Percentiles rank a stretch among this genome's conserved stretches.
These are phyloP conservation scores for Aphelinus certus DNA, from an alignment of 1,140 invertebrate species.

Conservation along the genomic window DNA sequence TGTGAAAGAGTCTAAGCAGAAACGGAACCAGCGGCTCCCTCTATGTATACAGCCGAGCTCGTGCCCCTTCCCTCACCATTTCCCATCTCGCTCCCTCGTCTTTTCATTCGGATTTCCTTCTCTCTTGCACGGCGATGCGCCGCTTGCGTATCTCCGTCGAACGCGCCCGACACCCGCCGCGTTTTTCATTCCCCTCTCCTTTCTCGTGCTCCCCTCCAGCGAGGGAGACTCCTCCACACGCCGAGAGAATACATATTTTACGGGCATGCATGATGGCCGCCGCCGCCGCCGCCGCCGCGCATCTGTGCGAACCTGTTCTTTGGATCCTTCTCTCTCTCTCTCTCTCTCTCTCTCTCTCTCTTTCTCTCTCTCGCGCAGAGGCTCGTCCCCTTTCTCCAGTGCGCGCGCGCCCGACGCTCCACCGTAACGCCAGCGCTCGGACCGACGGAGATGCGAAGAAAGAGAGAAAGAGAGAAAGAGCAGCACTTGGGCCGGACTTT, in stretches of 20 bases:
- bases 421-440: no score
- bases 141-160: neutral
- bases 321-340: conserved; percentile 21
- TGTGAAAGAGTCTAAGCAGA: conserved; percentile 1
- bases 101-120: conserved; percentile 29
- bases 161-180: conserved; percentile 36
- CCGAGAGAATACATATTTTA: conserved; percentile 66
- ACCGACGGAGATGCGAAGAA: no score
- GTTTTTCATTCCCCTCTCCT: conserved; percentile 48
- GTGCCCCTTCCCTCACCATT: conserved; percentile 18
- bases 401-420: neutral
- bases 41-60: conserved; percentile 10
- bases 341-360: conserved; percentile 44
- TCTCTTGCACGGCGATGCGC: neutral
- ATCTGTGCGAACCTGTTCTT: conserved; percentile 63
- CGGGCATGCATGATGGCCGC: conserved; percentile 68
- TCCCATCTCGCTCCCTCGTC: neutral
- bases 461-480: conserved; percentile 5
- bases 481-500: conserved; percentile 28
- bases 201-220: conserved; percentile 21
- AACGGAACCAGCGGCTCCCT: conserved; percentile 32
- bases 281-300: conserved; percentile 64
- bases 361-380: conserved; percentile 45
- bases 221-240: conserved; percentile 27
- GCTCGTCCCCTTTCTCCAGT: conserved; percentile 53